phyloP scores from a whole-genome alignment of 2,113 vertebrate genomes.

The Hemiprocne comata region DNA sequence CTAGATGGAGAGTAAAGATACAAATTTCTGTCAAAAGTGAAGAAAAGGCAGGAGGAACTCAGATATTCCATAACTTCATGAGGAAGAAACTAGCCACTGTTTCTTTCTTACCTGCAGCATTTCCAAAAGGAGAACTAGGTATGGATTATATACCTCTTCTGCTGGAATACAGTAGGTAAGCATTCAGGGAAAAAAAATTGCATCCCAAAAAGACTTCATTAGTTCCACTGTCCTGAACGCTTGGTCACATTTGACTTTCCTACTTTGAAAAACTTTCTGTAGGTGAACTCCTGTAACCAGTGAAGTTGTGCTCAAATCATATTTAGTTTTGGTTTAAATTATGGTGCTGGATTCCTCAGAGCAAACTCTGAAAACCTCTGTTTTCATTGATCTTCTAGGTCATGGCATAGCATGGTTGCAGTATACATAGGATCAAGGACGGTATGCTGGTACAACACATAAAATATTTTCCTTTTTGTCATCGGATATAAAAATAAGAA shows the following conservation, averaged over 20 bases:
- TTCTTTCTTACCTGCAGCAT: not conserved
- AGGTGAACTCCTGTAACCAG: not conserved
- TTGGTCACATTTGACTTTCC: not conserved
- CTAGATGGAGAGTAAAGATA: not conserved
- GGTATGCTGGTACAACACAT: not conserved
- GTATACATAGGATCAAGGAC: not conserved
- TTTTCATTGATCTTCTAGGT: constrained; percentile 44
- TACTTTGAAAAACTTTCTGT: not conserved
- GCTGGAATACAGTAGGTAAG: not conserved
- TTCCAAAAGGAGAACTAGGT: not conserved
- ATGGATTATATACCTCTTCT: not conserved
- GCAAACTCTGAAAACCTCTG: not conserved
- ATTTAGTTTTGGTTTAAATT: constrained; percentile 36
- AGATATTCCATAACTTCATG: not conserved
- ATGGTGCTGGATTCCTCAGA: not conserved
- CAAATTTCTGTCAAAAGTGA: not conserved
- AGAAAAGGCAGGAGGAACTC: not conserved
- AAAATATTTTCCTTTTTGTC: not conserved
- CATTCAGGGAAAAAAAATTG: not conserved
- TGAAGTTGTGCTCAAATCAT: not conserved
- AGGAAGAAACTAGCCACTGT: not conserved
- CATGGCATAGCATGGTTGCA: not conserved
- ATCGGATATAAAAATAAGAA: not conserved
- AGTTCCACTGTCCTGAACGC: not conserved
- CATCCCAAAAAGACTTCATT: not conserved